Percentiles rank a stretch among this genome's conserved stretches.
These are phyloP conservation scores for Myotis daubentonii DNA, from an alignment of 2,797 vertebrate genomes.

Conservation along the genomic window DNA sequence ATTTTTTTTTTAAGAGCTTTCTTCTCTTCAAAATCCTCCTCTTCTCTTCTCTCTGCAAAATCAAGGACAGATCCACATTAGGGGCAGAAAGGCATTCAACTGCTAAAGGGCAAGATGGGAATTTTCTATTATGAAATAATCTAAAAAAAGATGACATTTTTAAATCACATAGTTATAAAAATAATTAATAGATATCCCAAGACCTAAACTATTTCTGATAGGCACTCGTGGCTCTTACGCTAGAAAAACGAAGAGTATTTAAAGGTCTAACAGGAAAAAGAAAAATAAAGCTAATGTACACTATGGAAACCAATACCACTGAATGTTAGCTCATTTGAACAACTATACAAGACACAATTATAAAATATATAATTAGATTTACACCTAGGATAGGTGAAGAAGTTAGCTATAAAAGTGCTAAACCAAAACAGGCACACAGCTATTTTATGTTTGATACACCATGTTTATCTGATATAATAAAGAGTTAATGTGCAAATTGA, in stretches of 20 bases:
- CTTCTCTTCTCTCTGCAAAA: constrained; percentile 91
- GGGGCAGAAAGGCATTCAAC: not conserved
- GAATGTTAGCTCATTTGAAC: not conserved
- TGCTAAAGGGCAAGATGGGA: not conserved
- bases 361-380: not conserved
- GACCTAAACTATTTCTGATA: not conserved
- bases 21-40: constrained; percentile 93
- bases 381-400: not conserved
- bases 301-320: not conserved
- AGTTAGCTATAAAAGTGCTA: not conserved
- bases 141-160: not conserved
- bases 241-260: constrained; percentile 26
- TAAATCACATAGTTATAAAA: constrained; percentile 32
- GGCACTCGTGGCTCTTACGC: not conserved
- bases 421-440: not conserved
- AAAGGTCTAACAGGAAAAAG: not conserved
- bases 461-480: not conserved
- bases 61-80: constrained; percentile 59
- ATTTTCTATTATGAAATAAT: not conserved
- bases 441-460: not conserved
- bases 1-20: constrained; percentile 95
- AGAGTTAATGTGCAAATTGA: no score
- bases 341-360: not conserved
- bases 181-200: not conserved
- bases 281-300: not conserved